phyloP scores from a whole-genome alignment of 2,113 vertebrate genomes.

The Lota lota region DNA sequence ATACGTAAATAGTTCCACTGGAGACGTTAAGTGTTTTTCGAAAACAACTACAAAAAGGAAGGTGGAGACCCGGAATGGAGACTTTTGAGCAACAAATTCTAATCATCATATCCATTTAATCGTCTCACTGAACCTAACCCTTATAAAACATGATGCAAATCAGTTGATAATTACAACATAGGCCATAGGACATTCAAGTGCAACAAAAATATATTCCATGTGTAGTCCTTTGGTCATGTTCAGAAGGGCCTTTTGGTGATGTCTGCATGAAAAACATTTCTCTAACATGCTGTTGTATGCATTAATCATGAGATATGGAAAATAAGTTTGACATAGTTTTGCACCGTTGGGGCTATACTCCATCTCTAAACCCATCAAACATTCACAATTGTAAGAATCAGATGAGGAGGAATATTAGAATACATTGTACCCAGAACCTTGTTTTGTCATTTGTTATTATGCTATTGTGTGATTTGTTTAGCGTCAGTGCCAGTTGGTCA shows the following conservation, averaged over 20 bases:
- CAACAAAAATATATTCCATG: conserved; percentile 8
- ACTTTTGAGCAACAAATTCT: conserved; percentile 9
- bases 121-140: conserved; percentile 13
- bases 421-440: no score
- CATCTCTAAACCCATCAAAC: no score
- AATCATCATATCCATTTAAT: conserved; percentile 9
- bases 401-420: no score
- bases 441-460: no score
- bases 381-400: no score
- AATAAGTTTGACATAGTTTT: conserved; percentile 11
- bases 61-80: background rate
- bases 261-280: conserved; percentile 52
- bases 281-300: conserved; percentile 35
- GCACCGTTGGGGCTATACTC: background rate
- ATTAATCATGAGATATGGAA: conserved; percentile 19
- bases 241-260: conserved; percentile 24
- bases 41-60: no score
- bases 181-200: background rate
- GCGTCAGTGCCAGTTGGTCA: no score
- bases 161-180: background rate
- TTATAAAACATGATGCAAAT: background rate
- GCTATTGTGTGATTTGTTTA: no score
- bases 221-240: background rate
- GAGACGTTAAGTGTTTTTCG: no score
- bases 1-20: background rate